Evolutionary conservation across 2,888 invertebrate genomes (phyloP), one percentile per base, ranked within the genome.

Genomic region (Pherbina coryleti): DNA sequence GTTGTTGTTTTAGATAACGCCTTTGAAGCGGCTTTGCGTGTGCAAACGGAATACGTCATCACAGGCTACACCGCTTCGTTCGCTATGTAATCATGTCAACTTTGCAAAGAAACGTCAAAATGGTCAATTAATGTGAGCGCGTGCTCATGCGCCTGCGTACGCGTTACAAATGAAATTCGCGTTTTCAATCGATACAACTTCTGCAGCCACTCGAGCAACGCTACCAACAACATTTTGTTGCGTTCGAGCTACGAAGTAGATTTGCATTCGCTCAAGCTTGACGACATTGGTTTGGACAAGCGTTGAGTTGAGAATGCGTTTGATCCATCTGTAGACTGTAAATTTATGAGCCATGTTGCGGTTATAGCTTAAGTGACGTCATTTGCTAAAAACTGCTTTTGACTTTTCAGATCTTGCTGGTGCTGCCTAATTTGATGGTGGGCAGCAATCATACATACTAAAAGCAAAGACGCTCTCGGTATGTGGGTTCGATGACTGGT

Each of bases 1-100:
- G 60, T 22, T 22, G 51, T 66, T 75, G n/a, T 66, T 66, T 55
- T 60, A 69, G 8, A 75, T 67, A 75, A 75, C 75, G 75, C 75
- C 75, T 55, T 25, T 75, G 67, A 22, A 67, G 37, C 44, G 53
- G 37, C 17, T 34, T 66, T 55, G 75, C 75, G 75, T 75, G 72
- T 25, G 72, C 66, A 53, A 19, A 37, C 28, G 76, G 75, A 77
- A 79, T 77, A 79, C 79, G 79, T 79, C 81, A 78, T 78, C 77
- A 60, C 75, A 67, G 77, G 79, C 79, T 76, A 81, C 81, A 79
- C 79, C 25, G 55, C 37, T 55, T 28, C 64, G 44, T 25, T 25
- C 19, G 22, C 55, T 22, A n/a, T 67, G 37, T 22, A 66, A 25
- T n/a, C 51, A 66, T 14, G 19, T 25, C 25, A 34, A 31, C 64